Conservation (phyloP, 2,113 vertebrate species). For the Xerus inauris region DNA sequence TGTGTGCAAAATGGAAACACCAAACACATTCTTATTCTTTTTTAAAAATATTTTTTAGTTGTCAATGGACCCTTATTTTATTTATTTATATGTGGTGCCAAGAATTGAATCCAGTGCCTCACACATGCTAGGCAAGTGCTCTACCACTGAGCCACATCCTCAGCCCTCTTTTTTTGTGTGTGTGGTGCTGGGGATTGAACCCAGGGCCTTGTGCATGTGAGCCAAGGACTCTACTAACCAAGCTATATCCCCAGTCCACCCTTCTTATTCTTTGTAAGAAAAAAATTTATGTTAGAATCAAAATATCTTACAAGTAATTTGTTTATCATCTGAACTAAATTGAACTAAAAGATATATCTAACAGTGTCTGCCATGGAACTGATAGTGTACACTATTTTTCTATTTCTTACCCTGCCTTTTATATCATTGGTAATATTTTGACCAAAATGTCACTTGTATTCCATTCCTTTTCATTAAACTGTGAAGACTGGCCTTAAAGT, state of each 20-base stretch:
- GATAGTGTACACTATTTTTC: constrained; percentile 8
- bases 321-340: neutral
- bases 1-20: constrained; percentile 14
- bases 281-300: neutral
- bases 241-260: too few relatives aligned
- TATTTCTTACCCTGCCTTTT: neutral
- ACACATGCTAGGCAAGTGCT: too few relatives aligned
- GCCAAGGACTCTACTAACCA: too few relatives aligned
- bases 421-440: constrained; percentile 11
- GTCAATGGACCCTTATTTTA: too few relatives aligned
- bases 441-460: neutral
- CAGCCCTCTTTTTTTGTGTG: too few relatives aligned
- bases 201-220: too few relatives aligned
- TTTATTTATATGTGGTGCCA: too few relatives aligned
- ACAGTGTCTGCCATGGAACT: neutral
- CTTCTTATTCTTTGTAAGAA: neutral
- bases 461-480: constrained; percentile 23
- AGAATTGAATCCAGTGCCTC: too few relatives aligned
- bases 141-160: too few relatives aligned
- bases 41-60: too few relatives aligned
- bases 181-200: too few relatives aligned
- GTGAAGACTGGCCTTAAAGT: neutral
- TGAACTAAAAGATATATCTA: neutral
- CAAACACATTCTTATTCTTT: neutral
- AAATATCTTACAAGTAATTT: constrained; percentile 10